Conservation (phyloP, 2,797 vertebrate species). For the Eleutherodactylus coqui region DNA sequence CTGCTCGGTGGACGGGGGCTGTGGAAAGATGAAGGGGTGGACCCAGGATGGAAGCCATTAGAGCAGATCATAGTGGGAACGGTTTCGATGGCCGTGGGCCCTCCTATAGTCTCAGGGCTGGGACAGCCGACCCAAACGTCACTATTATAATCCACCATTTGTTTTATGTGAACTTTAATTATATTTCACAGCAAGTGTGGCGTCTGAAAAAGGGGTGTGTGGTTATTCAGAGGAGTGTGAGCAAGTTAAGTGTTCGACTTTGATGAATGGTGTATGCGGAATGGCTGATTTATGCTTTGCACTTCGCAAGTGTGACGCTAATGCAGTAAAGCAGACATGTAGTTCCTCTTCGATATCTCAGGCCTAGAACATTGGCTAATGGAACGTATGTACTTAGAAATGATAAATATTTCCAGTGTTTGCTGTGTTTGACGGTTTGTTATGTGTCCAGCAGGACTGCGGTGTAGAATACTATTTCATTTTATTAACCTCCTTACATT, state of each 20-base stretch:
- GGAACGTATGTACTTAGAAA: conserved; percentile 14
- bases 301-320: not conserved
- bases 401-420: conserved; percentile 28
- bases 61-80: no score
- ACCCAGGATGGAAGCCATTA: no score
- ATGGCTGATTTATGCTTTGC: not conserved
- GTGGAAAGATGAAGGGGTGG: no score
- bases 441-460: conserved; percentile 60
- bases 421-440: not conserved
- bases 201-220: not conserved
- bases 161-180: no score
- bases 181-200: not conserved
- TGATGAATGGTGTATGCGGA: not conserved
- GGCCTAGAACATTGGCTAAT: conserved; percentile 16
- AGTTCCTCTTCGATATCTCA: not conserved
- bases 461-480: conserved; percentile 73
- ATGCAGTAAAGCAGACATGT: not conserved
- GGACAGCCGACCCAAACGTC: no score
- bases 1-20: no score
- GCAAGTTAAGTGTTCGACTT: not conserved
- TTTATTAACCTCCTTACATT: conserved; percentile 77
- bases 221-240: not conserved
- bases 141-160: no score
- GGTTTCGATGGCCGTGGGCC: no score
- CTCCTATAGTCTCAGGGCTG: no score